Evolutionary conservation across 2,797 vertebrate genomes (phyloP).

Genomic region (Myotis daubentonii): DNA sequence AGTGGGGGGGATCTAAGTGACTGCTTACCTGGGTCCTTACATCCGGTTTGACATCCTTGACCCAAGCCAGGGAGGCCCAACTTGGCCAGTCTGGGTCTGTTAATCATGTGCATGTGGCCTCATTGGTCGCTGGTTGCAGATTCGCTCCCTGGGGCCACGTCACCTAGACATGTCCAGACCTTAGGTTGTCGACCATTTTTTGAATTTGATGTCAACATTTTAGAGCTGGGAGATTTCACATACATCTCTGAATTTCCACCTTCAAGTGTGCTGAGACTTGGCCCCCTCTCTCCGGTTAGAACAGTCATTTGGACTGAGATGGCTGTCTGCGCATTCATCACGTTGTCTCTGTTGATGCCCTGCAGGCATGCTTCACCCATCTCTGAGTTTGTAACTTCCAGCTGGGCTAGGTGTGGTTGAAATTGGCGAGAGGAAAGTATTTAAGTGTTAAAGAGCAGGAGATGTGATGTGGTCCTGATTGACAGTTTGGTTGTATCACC

Average conservation of each 20-base stretch:
- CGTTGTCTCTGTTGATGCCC: background rate
- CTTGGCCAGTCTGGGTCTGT: background rate
- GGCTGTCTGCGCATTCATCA: background rate
- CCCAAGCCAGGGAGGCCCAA: background rate
- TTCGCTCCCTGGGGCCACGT: background rate
- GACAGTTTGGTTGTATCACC: background rate
- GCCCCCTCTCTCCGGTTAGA: background rate
- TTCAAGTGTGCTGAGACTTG: background rate
- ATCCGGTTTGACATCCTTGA: background rate
- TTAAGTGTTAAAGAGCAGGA: background rate
- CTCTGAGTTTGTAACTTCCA: background rate
- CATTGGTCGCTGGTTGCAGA: background rate
- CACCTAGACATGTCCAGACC: background rate
- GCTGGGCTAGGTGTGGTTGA: background rate
- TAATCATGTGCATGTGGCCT: background rate
- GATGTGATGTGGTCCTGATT: background rate
- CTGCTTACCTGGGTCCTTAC: background rate
- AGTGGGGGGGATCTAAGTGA: background rate
- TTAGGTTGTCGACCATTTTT: background rate
- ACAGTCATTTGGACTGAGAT: background rate
- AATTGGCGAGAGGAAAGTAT: slow-evolving; percentile 6
- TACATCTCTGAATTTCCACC: background rate
- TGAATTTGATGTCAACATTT: background rate
- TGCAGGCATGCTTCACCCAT: background rate
- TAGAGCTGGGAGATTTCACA: background rate